Evolutionary conservation across 2,113 vertebrate species (phyloP).

Genomic region (Boulengerochromis microlepis): DNA sequence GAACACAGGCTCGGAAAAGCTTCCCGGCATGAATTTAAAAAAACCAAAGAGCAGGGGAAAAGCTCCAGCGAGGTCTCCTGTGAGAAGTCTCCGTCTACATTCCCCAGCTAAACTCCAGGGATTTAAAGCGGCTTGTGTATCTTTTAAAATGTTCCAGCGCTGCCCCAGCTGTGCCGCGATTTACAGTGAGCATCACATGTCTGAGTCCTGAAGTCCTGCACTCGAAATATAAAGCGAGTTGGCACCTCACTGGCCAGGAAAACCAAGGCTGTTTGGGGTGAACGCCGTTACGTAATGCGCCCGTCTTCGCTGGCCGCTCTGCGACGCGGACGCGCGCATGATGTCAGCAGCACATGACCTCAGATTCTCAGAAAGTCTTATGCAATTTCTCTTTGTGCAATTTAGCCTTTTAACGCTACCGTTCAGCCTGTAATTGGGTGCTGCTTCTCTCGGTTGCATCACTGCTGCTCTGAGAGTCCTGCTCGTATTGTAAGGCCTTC

Average conservation of each 20-base stretch:
- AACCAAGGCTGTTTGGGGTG: neutral
- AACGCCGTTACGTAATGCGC: neutral
- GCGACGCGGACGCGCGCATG: accelerated
- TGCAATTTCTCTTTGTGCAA: neutral
- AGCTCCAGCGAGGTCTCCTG: neutral
- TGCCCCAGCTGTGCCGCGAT: neutral
- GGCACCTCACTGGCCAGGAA: neutral
- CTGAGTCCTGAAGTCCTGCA: neutral
- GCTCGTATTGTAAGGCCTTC: neutral
- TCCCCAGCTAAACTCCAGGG: neutral
- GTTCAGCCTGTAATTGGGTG: neutral
- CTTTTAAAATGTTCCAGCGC: neutral
- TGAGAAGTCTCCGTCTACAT: neutral
- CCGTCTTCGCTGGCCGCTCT: neutral
- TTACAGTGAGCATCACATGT: neutral
- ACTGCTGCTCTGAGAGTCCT: neutral
- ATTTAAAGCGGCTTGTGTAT: neutral
- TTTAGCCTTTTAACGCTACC: neutral
- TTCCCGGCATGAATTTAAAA: neutral
- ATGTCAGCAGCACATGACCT: neutral
- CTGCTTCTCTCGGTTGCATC: neutral
- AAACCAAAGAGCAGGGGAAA: neutral
- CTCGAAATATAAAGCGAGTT: neutral
- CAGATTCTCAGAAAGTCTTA: neutral
- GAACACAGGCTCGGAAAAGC: slow-evolving; percentile 1